Evolutionary conservation across 2,113 vertebrate species (phyloP).

Genomic region (Ovibos moschatus): DNA sequence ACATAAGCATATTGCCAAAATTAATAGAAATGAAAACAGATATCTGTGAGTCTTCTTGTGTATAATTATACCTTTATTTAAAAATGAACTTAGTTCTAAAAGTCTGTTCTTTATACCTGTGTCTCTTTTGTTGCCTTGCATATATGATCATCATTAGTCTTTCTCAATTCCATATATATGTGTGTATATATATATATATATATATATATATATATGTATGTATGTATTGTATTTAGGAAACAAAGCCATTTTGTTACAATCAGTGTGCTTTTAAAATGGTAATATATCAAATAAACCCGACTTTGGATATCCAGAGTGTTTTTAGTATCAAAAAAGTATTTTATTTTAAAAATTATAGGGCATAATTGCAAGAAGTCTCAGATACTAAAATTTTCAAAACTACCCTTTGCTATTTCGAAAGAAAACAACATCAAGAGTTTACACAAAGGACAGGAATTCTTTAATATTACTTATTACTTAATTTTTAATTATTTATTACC

Average conservation of each 20-base stretch:
- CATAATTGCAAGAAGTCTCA: background rate
- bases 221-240: background rate
- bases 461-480: background rate
- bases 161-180: background rate
- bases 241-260: background rate
- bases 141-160: background rate
- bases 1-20: background rate
- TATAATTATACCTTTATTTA: background rate
- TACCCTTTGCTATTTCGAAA: background rate
- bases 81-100: background rate
- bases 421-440: background rate
- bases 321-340: background rate
- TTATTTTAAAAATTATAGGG: background rate
- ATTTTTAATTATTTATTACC: background rate
- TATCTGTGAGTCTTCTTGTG: background rate
- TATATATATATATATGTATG: accelerated
- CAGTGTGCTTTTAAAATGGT: background rate
- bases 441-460: background rate
- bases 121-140: background rate
- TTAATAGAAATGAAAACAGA: background rate
- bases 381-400: background rate
- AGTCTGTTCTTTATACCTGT: background rate
- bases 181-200: too few species aligned
- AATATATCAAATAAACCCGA: background rate
- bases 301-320: background rate